phyloP scores from a whole-genome alignment of 1,140 invertebrate species.

The Pogonus chalceus region DNA sequence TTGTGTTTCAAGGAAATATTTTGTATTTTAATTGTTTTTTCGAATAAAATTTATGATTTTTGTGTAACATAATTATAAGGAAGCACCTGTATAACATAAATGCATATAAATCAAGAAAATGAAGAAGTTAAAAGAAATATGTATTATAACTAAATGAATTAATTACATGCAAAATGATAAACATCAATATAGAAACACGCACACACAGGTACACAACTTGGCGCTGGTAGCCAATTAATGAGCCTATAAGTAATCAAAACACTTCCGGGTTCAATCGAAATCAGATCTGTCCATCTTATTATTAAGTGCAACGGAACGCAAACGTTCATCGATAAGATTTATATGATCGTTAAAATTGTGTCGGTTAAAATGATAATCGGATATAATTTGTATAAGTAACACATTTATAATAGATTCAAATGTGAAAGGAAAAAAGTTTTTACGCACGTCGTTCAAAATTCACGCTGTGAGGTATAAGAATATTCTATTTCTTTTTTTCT shows the following conservation, averaged over 20 bases:
- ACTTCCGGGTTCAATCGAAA: not conserved
- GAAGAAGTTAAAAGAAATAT: too few species aligned
- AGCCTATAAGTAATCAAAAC: not conserved
- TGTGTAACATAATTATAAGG: too few species aligned
- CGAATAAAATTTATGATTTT: too few species aligned
- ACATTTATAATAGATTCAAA: too few species aligned
- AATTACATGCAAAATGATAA: not conserved
- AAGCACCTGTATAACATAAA: too few species aligned
- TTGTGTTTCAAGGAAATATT: too few species aligned
- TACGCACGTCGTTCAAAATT: too few species aligned
- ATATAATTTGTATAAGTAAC: not conserved
- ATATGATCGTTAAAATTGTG: conserved; percentile 1
- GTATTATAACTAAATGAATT: conserved; percentile 3
- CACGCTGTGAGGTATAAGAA: too few species aligned
- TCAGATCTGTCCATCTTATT: not conserved
- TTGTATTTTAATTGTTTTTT: too few species aligned
- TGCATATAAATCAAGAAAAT: too few species aligned
- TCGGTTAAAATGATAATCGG: not conserved
- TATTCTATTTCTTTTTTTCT: too few species aligned
- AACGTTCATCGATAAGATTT: not conserved
- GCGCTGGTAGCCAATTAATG: not conserved
- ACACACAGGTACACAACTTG: not conserved
- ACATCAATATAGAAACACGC: not conserved
- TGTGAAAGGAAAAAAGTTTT: too few species aligned
- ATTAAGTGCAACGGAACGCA: not conserved